Percentiles rank a stretch among this genome's conserved stretches.
These are phyloP conservation scores for Acanthochromis polyacanthus DNA, from an alignment of 2,113 vertebrate species.

Conservation along the genomic window DNA sequence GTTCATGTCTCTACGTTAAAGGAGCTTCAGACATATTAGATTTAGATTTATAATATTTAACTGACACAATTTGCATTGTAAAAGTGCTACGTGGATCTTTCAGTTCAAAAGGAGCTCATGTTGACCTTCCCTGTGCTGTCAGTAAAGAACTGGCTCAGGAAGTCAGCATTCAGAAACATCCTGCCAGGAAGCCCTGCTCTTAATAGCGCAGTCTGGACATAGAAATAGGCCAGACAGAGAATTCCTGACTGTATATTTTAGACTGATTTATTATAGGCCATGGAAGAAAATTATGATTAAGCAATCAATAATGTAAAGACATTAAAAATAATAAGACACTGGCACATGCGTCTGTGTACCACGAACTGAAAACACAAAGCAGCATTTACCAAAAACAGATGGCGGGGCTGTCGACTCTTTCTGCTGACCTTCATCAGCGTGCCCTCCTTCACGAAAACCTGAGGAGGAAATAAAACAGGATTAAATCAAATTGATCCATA, in stretches of 20 bases:
- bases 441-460: constrained; percentile 98
- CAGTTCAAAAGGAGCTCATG: constrained; percentile 21
- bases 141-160: constrained; percentile 82
- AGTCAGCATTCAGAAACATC: constrained; percentile 87
- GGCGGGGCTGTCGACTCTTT: constrained; percentile 90
- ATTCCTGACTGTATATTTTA: constrained; percentile 36
- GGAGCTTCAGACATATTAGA: background rate
- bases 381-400: constrained; percentile 94
- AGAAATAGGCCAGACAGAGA: constrained; percentile 52
- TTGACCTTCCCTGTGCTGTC: constrained; percentile 80
- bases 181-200: constrained; percentile 86
- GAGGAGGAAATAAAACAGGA: constrained; percentile 34
- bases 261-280: constrained; percentile 9
- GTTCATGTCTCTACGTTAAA: background rate
- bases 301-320: background rate
- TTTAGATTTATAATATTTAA: constrained; percentile 20
- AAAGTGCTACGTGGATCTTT: constrained; percentile 9
- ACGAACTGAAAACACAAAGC: constrained; percentile 40
- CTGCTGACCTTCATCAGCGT: constrained; percentile 95
- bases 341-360: background rate
- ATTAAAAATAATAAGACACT: background rate
- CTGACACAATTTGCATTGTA: background rate
- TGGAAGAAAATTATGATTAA: background rate
- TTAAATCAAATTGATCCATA: constrained; percentile 11
- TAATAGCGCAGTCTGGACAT: constrained; percentile 76